Evolutionary conservation across 2,888 invertebrate species (phyloP).

Genomic region (Hylaea fasciaria): DNA sequence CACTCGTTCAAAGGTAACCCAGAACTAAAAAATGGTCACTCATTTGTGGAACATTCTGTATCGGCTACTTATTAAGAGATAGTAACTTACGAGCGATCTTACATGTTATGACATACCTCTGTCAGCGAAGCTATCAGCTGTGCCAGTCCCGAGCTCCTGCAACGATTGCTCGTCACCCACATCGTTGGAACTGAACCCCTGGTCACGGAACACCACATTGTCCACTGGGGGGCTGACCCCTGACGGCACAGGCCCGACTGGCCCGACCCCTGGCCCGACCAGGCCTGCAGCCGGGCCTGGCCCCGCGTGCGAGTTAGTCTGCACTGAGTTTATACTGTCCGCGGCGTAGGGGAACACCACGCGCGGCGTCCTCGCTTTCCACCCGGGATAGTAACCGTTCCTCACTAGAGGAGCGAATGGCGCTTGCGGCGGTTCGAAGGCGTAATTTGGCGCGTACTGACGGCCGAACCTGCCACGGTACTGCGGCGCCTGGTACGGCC

Average conservation of each 20-base stretch:
- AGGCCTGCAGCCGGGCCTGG: slow-evolving; percentile 40
- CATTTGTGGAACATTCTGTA: not conserved
- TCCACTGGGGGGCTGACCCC: slow-evolving; percentile 51
- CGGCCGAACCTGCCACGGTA: slow-evolving; percentile 71
- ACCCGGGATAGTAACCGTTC: slow-evolving; percentile 70
- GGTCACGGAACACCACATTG: slow-evolving; percentile 85
- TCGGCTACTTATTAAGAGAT: not conserved
- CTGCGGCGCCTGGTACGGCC: slow-evolving; percentile 62
- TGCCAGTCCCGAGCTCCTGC: slow-evolving; percentile 86
- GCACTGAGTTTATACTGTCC: slow-evolving; percentile 69
- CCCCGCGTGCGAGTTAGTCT: slow-evolving; percentile 77
- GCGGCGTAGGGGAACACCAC: slow-evolving; percentile 80
- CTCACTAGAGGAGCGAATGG: slow-evolving; percentile 63
- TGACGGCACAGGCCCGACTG: not conserved
- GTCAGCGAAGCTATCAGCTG: slow-evolving; percentile 84
- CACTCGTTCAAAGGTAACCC: no score
- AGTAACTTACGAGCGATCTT: no score
- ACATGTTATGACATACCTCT: slow-evolving; percentile 90
- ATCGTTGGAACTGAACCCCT: slow-evolving; percentile 85
- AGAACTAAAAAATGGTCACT: no score
- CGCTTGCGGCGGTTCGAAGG: slow-evolving; percentile 63
- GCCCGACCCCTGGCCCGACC: slow-evolving; percentile 5
- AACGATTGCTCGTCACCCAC: slow-evolving; percentile 85
- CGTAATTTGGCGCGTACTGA: slow-evolving; percentile 72
- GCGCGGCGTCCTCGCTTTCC: slow-evolving; percentile 79